Base-by-base conservation (phyloP, 1,140 invertebrate species). In the Zaprionus capensis region DNA sequence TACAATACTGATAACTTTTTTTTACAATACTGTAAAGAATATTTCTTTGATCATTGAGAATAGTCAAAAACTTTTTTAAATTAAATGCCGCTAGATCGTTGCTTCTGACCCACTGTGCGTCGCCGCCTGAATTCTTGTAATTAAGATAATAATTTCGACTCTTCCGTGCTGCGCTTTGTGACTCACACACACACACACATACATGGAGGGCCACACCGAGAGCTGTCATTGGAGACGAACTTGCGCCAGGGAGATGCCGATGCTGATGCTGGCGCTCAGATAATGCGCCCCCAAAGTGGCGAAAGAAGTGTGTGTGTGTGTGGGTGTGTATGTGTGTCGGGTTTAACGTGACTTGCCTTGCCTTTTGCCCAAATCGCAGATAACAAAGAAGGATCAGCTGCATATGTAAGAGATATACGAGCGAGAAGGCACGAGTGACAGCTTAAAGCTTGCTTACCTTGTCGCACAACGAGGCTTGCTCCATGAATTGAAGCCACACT, bases 131-230 rank as follows among this genome's bases (percentile, higher is more conserved):
- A 71, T 76, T 71, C 67, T 84, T 88, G 71, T 87, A 87, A 87
- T 87, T 87, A 87, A 87, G 84, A 79, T 81, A 73, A 87, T 82
- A 78, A 80, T 71, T 82, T 82, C 20, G 51, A 51, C 61, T 71
- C 73, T 78, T 86, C 76, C 73, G 80, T 63, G 44, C 72, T 71
- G 22, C 15, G 20, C 49, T 24, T 20, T 49, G 65, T 68, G 61
- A 72, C n/a, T 61, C 70, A 72, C 38, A 38, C 31, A 51, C 66
- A 20, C 64, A 65, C 7, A 31, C 28, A 31, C 7, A n/a, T n/a
- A n/a, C n/a, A n/a, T n/a, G 7, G 61, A 51, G 15, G 49, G 26
- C n/a, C 62, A 76, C 82, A 85, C 82, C 78, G 66, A 81, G 70
- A 71, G 78, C 78, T 84, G 81, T 83, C 81, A 83, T 71, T 83